These are phyloP conservation scores for Grantiella picta DNA, from an alignment of 2,113 vertebrate genomes.

Conservation along the genomic window DNA sequence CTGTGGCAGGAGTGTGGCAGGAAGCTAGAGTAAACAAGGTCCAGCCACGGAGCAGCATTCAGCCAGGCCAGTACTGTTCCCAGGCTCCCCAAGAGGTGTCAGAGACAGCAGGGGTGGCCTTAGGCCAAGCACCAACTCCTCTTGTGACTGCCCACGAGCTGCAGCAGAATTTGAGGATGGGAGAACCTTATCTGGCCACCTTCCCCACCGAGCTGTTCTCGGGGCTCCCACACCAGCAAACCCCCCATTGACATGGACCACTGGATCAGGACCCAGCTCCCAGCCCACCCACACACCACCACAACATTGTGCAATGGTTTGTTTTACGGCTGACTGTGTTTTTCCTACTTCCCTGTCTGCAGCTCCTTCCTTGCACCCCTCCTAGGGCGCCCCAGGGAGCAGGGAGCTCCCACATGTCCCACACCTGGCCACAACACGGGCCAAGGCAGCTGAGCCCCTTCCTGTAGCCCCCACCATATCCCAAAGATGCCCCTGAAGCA, in stretches of 20 bases:
- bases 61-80: background rate
- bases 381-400: too few species aligned
- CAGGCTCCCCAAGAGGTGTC: background rate
- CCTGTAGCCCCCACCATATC: too few species aligned
- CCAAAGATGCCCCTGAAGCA: background rate
- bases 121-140: background rate
- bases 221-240: background rate
- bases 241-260: background rate
- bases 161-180: background rate
- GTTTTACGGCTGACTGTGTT: rapidly evolving
- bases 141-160: background rate
- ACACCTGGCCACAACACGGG: background rate
- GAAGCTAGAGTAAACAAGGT: background rate
- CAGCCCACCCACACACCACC: background rate
- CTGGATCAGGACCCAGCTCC: background rate
- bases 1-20: background rate
- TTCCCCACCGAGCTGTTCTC: background rate
- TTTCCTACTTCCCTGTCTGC: background rate
- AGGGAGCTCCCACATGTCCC: background rate
- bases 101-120: background rate
- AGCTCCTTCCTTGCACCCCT: background rate
- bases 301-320: rapidly evolving
- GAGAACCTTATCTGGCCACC: background rate
- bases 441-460: background rate
- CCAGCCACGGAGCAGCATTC: background rate